Conservation (phyloP, 2,797 vertebrate genomes). For the Hypotaenidia okinawae region DNA sequence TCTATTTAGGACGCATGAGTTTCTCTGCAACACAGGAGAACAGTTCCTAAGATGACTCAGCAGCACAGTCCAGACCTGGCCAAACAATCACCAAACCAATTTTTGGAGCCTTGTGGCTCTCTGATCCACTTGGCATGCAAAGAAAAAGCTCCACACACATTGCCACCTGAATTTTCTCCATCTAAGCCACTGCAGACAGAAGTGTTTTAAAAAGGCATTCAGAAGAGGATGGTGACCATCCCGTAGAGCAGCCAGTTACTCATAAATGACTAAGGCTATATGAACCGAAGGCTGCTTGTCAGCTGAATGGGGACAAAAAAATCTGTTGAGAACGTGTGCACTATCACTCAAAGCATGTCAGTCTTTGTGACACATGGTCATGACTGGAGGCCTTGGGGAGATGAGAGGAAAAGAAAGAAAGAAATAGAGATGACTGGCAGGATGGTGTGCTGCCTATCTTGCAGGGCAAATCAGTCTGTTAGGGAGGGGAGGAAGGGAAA, state of each 20-base stretch:
- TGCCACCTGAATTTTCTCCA: not conserved
- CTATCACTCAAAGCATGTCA: not conserved
- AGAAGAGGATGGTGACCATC: not conserved
- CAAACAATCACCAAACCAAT: not conserved
- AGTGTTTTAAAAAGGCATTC: not conserved
- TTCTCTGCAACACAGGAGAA: not conserved
- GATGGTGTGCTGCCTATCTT: not conserved
- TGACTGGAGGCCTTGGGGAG: not conserved
- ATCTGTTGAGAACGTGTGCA: not conserved
- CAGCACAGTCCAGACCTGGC: not conserved
- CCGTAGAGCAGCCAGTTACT: not conserved
- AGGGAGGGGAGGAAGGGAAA: not conserved
- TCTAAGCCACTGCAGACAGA: not conserved
- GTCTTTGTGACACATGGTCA: not conserved
- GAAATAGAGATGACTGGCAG: not conserved
- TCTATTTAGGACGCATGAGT: not conserved
- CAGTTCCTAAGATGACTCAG: not conserved
- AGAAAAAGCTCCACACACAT: not conserved
- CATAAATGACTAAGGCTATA: not conserved
- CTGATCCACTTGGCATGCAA: not conserved
- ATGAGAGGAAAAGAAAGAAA: not conserved
- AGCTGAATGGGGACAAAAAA: not conserved
- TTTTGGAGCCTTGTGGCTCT: not conserved
- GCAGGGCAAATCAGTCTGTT: not conserved
- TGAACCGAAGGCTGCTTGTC: not conserved